Evolutionary conservation across 1,140 invertebrate genomes (phyloP), one percentile per base, ranked within the genome.

Genomic region (Drosophila nannoptera): DNA sequence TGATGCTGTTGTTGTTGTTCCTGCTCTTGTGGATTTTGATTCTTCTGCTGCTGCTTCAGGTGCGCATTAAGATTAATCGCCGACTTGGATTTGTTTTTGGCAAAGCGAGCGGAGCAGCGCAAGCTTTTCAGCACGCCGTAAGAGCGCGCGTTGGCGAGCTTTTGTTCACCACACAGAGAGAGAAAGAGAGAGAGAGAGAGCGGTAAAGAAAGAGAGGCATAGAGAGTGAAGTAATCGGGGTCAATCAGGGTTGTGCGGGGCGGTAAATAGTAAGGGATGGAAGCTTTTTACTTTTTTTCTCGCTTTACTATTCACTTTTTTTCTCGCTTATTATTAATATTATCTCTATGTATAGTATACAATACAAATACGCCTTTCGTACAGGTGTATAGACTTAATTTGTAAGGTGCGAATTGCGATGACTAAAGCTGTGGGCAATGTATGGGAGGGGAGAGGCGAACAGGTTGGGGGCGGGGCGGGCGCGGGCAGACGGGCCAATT

Each of bases 41-140:
- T 73, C 42, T 75, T 73, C 59, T 76, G 76, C 42, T 84, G 80
- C 22, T 84, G 71, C 61, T 81, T 84, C 31, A 69, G 64, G n/a
- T 77, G 81, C 31, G 70, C 64, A 71, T 81, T 84, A 4, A 84
- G 58, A 86, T 87, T 84, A 11, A 87, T 69, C 14, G 81, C 81
- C 38, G 81, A 84, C 60, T 84, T 84, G 11, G 81, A 84, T 49
- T 84, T 84, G 48, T 70, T 71, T 60, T 54, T 86, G 11, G 82
- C 81, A 60, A 69, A 87, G 22, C 81, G 81, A 8, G 81, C 77
- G 31, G 81, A 84, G 55, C 73, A 75, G 9, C 81, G 74, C 48
- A 84, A 65, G 45, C 81, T 86, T 59, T 84, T 84, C 38, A 84
- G 68, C 22, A 84, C 81, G 50, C 81, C 81, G 35, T 84, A 84